Evolutionary conservation across 2,888 invertebrate genomes (phyloP), one percentile per base, ranked within the genome.

Genomic region (Lasius platythorax): DNA sequence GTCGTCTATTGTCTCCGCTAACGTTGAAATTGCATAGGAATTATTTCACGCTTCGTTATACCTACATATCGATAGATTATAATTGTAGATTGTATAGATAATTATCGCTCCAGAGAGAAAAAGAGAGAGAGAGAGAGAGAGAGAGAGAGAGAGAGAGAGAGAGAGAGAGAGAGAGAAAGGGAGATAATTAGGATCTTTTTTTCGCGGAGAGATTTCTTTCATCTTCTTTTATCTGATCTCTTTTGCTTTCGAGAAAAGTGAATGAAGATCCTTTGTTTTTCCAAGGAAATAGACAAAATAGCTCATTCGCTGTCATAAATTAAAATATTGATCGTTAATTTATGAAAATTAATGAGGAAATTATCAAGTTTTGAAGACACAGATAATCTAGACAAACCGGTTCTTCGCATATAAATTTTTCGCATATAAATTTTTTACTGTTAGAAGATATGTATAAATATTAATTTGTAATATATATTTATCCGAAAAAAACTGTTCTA

Each of bases 341-440:
- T 11, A 18, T 12, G 70, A 50, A 50, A 40, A 18, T n/a, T 70
- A 23, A 70, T 53, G 18, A 33, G 2, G 33, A 70, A 70, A n/a
- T 33, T n/a, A 53, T 11, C n/a, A 33, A 53, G 2, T 70, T 33
- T 9, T 18, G 12, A 33, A n/a, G 50, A 5, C 0, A 15, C 3
- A n/a, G 33, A 12, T 23, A 53, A 70, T 70, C n/a, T 12, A 33
- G n/a, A n/a, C 6, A 12, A 53, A 70, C 50, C 70, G 53, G 70
- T 70, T 70, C 33, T 33, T 70, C 15, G 33, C 8, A 23, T 33
- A n/a, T 12, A 3, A 12, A 43, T 46, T 50, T 70, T 70, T 70
- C 23, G 23, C 8, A 23, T 33, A n/a, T 12, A 3, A 12, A 43
- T 46, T 50, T 70, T 70, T 70, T 68, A 18, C 18, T 50, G 12